These are phyloP conservation scores for Doris montereyensis DNA, from an alignment of 2,888 invertebrate genomes.

Conservation along the genomic window DNA sequence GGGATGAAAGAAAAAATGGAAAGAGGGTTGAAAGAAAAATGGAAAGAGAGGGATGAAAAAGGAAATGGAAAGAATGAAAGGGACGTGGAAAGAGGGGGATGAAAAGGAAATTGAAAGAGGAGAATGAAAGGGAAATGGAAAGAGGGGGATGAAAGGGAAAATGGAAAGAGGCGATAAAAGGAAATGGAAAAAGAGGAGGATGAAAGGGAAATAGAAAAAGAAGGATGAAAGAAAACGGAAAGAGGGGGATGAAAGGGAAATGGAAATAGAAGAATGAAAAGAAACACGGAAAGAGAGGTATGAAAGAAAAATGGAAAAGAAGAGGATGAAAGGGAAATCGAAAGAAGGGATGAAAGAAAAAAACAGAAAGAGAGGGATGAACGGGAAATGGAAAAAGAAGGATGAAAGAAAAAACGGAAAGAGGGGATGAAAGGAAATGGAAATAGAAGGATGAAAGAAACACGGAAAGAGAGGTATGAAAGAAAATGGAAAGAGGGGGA, in stretches of 20 bases:
- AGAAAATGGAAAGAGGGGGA: background rate
- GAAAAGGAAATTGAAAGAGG: no score
- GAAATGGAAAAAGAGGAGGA: constrained; percentile 10
- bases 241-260: background rate
- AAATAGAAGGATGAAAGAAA: background rate
- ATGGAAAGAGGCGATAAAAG: constrained; percentile 8
- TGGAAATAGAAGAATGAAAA: constrained; percentile 9
- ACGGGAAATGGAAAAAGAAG: background rate
- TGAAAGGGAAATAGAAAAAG: constrained; percentile 1
- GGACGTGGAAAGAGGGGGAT: no score
- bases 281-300: constrained; percentile 14
- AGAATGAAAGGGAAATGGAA: no score
- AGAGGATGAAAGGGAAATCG: constrained; percentile 20
- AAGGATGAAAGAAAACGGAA: background rate
- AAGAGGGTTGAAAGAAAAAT: no score
- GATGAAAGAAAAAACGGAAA: background rate
- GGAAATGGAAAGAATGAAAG: background rate
- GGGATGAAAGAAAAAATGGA: no score
- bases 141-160: constrained; percentile 12
- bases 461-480: background rate
- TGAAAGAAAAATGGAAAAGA: constrained; percentile 12
- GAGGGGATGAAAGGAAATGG: background rate
- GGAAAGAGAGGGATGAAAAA: no score
- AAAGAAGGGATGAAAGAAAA: constrained; percentile 17
- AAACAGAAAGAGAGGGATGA: background rate